Evolutionary conservation across 2,113 vertebrate species (phyloP).

Genomic region (Anser cygnoides): DNA sequence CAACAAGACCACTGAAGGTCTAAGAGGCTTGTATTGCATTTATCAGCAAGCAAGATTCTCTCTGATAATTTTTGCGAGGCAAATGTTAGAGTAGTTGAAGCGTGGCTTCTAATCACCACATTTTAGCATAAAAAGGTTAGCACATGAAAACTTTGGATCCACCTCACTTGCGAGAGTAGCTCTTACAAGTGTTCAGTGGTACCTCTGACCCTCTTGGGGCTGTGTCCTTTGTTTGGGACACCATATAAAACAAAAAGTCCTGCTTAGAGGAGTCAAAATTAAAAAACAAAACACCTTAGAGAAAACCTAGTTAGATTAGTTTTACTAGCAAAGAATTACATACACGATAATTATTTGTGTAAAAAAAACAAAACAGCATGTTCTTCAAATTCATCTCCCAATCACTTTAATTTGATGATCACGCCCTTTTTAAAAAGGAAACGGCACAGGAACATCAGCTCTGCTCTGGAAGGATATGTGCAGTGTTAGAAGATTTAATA

Average conservation of each 20-base stretch:
- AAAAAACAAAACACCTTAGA: not conserved
- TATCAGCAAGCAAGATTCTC: not conserved
- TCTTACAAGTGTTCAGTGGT: not conserved
- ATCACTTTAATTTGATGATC: not conserved
- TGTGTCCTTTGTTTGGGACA: not conserved
- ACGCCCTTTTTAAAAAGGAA: not conserved
- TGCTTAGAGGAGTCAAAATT: not conserved
- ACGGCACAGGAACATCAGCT: not conserved
- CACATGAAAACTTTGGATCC: rapidly evolving
- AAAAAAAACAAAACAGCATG: not conserved
- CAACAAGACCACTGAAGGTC: not conserved
- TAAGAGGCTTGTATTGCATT: conserved; percentile 60
- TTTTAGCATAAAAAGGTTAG: not conserved
- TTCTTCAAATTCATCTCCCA: not conserved
- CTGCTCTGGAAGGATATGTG: not conserved
- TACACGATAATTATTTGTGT: not conserved
- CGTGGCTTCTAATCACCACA: not conserved
- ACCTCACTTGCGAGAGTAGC: not conserved
- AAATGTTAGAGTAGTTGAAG: not conserved
- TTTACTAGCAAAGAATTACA: not conserved
- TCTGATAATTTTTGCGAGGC: rapidly evolving
- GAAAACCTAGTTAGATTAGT: not conserved
- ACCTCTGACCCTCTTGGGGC: no score
- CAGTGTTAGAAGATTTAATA: not conserved
- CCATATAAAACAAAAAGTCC: not conserved